These are phyloP conservation scores for Planiliza haematocheilus DNA, from an alignment of 2,113 vertebrate species.

Conservation along the genomic window DNA sequence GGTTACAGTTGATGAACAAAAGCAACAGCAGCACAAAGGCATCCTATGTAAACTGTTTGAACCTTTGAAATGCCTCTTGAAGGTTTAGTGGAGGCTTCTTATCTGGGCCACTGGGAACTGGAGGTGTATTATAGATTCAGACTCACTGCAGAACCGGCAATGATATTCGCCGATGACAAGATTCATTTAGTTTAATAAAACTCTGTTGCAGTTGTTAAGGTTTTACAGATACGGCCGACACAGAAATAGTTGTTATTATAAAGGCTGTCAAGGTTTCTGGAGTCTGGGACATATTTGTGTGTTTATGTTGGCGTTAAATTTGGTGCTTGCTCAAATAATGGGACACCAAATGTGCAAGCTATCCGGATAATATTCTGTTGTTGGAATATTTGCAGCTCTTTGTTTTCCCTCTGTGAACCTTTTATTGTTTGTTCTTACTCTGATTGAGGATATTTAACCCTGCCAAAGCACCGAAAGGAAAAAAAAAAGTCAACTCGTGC, in stretches of 20 bases:
- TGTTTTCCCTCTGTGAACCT: neutral
- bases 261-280: conserved; percentile 24
- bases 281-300: conserved; percentile 8
- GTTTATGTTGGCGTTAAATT: conserved; percentile 10
- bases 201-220: conserved; percentile 18
- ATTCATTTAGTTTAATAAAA: conserved; percentile 50
- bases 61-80: conserved; percentile 42
- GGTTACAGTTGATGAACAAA: conserved; percentile 64
- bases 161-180: conserved; percentile 2
- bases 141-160: conserved; percentile 4
- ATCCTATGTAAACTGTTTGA: conserved; percentile 35
- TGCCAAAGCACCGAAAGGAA: neutral
- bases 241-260: neutral
- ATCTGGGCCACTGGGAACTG: conserved; percentile 38
- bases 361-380: conserved; percentile 1
- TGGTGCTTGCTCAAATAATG: conserved; percentile 10
- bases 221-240: conserved; percentile 18
- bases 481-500: neutral
- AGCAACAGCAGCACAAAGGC: conserved; percentile 36
- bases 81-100: conserved; percentile 17
- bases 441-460: neutral
- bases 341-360: conserved; percentile 3
- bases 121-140: conserved; percentile 9
- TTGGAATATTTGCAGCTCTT: neutral
- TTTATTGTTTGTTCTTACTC: neutral